phyloP scores from a whole-genome alignment of 2,888 invertebrate genomes.

The Cryptops parisi region DNA sequence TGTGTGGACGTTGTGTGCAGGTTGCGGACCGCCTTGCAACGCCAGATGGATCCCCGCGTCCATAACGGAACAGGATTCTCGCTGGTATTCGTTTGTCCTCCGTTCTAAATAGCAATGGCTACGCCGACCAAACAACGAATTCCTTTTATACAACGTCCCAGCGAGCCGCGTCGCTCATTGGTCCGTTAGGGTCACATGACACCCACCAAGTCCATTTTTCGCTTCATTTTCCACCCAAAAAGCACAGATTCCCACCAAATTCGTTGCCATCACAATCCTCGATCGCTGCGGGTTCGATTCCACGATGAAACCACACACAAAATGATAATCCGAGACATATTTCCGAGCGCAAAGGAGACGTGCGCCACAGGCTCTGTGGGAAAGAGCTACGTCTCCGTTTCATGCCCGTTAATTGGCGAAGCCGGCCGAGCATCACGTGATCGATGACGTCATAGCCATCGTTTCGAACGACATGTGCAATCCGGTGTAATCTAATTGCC shows the following conservation, averaged over 20 bases:
- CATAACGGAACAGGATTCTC: conserved; percentile 35
- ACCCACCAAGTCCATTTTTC: conserved; percentile 1
- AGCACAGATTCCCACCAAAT: neutral
- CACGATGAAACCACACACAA: no score
- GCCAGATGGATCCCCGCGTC: conserved; percentile 38
- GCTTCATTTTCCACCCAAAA: conserved; percentile 2
- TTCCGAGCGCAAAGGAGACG: no score
- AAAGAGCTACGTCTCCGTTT: neutral
- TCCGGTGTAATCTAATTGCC: no score
- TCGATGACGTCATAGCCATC: no score
- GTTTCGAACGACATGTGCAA: no score
- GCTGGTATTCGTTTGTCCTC: conserved; percentile 7
- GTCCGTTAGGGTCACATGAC: conserved; percentile 11
- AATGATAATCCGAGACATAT: no score
- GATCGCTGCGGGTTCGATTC: neutral
- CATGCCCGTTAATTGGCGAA: neutral
- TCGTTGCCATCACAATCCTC: conserved; percentile 5
- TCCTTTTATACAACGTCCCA: conserved; percentile 10
- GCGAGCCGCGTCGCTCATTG: conserved; percentile 9
- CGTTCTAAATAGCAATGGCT: conserved; percentile 13
- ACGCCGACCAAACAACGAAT: conserved; percentile 15
- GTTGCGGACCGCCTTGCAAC: conserved; percentile 34
- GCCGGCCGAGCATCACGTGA: no score
- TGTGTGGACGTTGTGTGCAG: conserved; percentile 33
- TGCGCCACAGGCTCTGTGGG: neutral